Percentiles rank a stretch among this genome's conserved stretches.
Conservation (phyloP, 2,113 vertebrate species). For the Oncorhynchus keta region DNA sequence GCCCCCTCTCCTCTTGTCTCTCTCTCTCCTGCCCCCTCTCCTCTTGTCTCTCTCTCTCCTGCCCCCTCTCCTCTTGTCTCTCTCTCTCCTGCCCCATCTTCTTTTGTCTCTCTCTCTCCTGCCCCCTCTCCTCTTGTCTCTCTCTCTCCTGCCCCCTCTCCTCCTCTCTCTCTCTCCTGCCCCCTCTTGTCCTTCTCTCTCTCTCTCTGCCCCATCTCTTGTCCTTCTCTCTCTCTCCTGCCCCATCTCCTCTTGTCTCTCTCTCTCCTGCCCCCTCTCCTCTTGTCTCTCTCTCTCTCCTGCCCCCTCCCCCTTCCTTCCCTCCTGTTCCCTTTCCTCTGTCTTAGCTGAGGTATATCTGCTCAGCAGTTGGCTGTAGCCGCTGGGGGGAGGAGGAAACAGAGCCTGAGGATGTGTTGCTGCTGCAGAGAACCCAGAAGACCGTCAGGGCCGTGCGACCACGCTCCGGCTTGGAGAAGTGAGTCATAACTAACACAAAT, state of each 20-base stretch:
- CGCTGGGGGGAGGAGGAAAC: conserved; percentile 85
- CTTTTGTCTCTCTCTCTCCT: too few species aligned
- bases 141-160: too few species aligned
- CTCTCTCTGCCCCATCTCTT: too few species aligned
- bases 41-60: too few species aligned
- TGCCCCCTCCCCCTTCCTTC: neutral
- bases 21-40: too few species aligned
- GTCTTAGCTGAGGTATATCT: conserved; percentile 89
- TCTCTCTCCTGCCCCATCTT: too few species aligned
- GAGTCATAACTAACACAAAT: conserved; percentile 50
- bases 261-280: neutral
- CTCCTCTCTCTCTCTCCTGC: too few species aligned
- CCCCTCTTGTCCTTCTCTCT: too few species aligned
- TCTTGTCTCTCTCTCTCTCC: neutral
- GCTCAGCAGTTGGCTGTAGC: conserved; percentile 91
- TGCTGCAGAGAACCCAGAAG: conserved; percentile 94
- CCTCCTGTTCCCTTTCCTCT: neutral
- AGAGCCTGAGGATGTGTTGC: conserved; percentile 85
- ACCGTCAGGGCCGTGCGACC: conserved; percentile 93
- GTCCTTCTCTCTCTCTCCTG: neutral
- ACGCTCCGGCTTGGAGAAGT: conserved; percentile 94
- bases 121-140: too few species aligned
- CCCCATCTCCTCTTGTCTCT: too few species aligned
- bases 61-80: too few species aligned
- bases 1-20: too few species aligned